phyloP scores from a whole-genome alignment of 2,888 invertebrate genomes.

The Tetragonula carbonaria region DNA sequence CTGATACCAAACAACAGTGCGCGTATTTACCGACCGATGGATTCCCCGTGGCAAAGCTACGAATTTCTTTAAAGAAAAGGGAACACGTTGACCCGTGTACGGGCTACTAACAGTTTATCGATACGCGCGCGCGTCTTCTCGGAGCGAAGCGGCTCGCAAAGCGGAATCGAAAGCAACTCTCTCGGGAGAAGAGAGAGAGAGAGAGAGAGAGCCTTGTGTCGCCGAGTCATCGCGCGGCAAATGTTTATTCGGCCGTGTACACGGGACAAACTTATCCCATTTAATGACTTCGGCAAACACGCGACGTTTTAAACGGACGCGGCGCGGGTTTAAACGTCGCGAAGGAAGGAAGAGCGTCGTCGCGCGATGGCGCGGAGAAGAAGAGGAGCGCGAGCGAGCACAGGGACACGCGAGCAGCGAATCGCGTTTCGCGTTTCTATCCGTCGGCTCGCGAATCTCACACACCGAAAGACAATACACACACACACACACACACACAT shows the following conservation, averaged over 20 bases:
- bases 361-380: slow-evolving; percentile 14
- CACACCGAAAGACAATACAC: neutral
- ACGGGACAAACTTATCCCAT: slow-evolving; percentile 67
- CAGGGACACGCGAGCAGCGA: neutral
- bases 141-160: slow-evolving; percentile 30
- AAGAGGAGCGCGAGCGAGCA: too few relatives aligned
- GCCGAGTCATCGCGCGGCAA: slow-evolving; percentile 67
- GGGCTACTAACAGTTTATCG: slow-evolving; percentile 45
- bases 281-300: slow-evolving; percentile 72
- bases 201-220: slow-evolving; percentile 42
- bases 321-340: too few relatives aligned
- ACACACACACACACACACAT: too few relatives aligned
- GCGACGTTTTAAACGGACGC: slow-evolving; percentile 55
- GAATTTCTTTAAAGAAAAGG: slow-evolving; percentile 20
- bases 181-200: slow-evolving; percentile 2
- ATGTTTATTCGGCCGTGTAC: slow-evolving; percentile 70
- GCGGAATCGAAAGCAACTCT: slow-evolving; percentile 48
- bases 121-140: slow-evolving; percentile 34
- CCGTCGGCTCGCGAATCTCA: neutral
- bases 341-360: slow-evolving; percentile 13
- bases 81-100: neutral
- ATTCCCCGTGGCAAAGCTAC: neutral
- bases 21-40: slow-evolving; percentile 34
- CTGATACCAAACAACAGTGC: too few relatives aligned
- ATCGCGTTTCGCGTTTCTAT: neutral